These are phyloP conservation scores for Auanema freiburgensis DNA, from an alignment of 2,888 invertebrate species.

Conservation along the genomic window DNA sequence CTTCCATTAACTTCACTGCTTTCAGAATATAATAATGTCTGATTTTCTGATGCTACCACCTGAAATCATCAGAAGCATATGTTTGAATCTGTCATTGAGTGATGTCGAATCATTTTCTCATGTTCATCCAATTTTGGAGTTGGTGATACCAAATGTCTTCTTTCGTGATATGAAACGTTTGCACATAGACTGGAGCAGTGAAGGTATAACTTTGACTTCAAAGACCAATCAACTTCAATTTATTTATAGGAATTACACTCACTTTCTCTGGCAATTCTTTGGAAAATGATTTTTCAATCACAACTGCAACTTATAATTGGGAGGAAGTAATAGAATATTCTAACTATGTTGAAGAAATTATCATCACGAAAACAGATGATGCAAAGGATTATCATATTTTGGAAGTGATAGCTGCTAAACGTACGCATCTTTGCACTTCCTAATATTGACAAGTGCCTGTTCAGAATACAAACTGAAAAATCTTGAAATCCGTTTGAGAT, in stretches of 20 bases:
- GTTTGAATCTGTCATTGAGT: slow-evolving; percentile 11
- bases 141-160: slow-evolving; percentile 12
- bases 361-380: slow-evolving; percentile 15
- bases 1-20: too few relatives aligned
- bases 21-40: too few relatives aligned
- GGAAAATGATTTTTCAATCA: slow-evolving; percentile 8
- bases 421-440: not conserved
- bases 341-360: slow-evolving; percentile 5
- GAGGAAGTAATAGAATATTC: slow-evolving; percentile 10
- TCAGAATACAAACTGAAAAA: slow-evolving; percentile 10
- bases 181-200: slow-evolving; percentile 15
- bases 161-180: slow-evolving; percentile 14
- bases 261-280: slow-evolving; percentile 12
- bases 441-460: not conserved
- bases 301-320: slow-evolving; percentile 12
- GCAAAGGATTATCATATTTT: slow-evolving; percentile 17
- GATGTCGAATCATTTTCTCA: slow-evolving; percentile 13
- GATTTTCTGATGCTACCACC: slow-evolving; percentile 6
- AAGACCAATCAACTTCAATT: not conserved
- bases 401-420: not conserved
- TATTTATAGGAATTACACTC: slow-evolving; percentile 7
- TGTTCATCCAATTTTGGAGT: slow-evolving; percentile 3
- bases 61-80: slow-evolving; percentile 14
- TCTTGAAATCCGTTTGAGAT: slow-evolving; percentile 11
- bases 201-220: slow-evolving; percentile 4